Base-by-base conservation (phyloP, 2,797 vertebrate genomes). In the Cichlasoma orientale region DNA sequence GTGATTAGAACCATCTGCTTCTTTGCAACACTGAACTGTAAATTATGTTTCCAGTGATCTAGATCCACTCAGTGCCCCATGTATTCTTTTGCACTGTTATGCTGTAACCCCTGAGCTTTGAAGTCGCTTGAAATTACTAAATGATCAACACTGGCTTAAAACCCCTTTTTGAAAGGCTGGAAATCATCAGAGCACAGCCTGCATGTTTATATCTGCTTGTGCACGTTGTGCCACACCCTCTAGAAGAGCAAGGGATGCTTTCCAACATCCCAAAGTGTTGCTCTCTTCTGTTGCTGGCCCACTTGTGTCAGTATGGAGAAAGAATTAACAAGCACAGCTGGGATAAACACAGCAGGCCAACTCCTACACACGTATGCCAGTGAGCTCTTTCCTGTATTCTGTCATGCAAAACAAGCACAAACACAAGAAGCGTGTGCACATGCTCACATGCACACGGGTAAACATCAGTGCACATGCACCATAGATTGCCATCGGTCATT, bases 1-100 rank as follows among this genome's bases (percentile, higher is more conserved):
- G 59, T 75, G 82, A 93, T 90, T 90, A 77, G 59, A 93, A 92
- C 86, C 93, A 94, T 93, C 82, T 94, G 94, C 75, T 76, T 79
- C 56, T 63, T 63, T 82, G 79, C 81, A 84, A 85, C 56, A 77
- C 54, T 47, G 21, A 78, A 77, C 56, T 77, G 69, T 81, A 88
- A 78, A 88, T 90, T 68, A 83, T 85, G 69, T 77, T 47, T 66
- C 47, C 73, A 83, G 38, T 74, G 33, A 78, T 83, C 82, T 21
- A 84, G 79, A 53, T 72, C 68, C 57, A 18, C 50, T 75, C 68
- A 70, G 27, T 88, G 81, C 78, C 75, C 80, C 73, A 59, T 74
- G 85, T 90, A 57, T 91, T 75, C 61, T 78, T 84, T 88, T 73
- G 72, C 66, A 50, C 6, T 55, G 36, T 79, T 78, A 52, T 78